Evolutionary conservation across 2,888 invertebrate species (phyloP), one percentile per base, ranked within the genome.

Genomic region (Euplexia lucipara): DNA sequence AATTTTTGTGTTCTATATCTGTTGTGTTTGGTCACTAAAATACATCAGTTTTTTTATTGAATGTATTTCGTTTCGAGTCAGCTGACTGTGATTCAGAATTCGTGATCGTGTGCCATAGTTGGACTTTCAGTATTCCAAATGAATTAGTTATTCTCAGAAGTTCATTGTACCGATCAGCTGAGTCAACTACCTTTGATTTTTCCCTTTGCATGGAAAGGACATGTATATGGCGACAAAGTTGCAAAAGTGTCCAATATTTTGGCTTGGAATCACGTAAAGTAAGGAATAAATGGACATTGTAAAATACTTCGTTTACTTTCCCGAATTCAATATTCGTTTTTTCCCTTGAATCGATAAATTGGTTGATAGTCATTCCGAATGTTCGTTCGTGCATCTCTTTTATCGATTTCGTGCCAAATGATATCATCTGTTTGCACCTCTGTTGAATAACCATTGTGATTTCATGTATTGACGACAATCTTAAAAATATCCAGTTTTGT

Each of bases 131-230:
- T 86, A 85, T 83, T 82, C 83, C 78, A 76, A 81, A 82, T 72
- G 80, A 86, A 85, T 88, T 86, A 72, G 81, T 85, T 85, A 82
- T 90, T 91, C 89, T 84, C 78, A 80, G 87, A 91, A 89, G 93
- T 92, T 94, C 92, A 91, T 89, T 89, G 93, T 85, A 89, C 93
- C 88, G 85, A 90, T 90, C 90, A 92, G 89, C 90, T 93, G 93
- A 93, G 90, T 94, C 93, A 92, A 91, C 86, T 86, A 66, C 79
- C 71, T 83, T 84, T 82, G 70, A 82, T 85, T 86, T 86, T 84
- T 82, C 76, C 83, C 79, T 81, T 83, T 80, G 77, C 83, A 79
- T 85, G 53, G 68, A 72, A 83, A 82, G 75, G 83, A 75, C 86
- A 83, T 86, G 86, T 83, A 84, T 85, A 85, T 80, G 72, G 75